phyloP scores from a whole-genome alignment of 2,797 vertebrate species.

The Dryobates pubescens region DNA sequence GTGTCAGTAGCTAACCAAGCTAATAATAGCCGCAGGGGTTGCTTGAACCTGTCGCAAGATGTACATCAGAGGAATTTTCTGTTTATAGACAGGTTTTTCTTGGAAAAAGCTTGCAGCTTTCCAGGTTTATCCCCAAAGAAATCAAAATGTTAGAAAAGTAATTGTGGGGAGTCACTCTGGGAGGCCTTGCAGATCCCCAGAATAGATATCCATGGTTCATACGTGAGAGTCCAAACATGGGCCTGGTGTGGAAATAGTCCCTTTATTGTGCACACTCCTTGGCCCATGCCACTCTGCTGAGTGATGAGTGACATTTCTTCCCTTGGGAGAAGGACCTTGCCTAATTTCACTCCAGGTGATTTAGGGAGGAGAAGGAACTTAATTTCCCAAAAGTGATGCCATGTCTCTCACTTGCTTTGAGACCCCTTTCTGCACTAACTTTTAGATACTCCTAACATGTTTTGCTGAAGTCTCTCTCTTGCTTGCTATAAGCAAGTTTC shows the following conservation, averaged over 20 bases:
- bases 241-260: not conserved
- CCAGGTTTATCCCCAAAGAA: not conserved
- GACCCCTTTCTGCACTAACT: not conserved
- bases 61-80: not conserved
- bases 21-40: not conserved
- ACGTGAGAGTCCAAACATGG: not conserved
- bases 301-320: not conserved
- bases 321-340: not conserved
- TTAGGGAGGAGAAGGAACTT: not conserved
- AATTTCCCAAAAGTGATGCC: not conserved
- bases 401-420: not conserved
- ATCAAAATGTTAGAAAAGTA: not conserved
- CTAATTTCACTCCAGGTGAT: not conserved
- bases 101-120: not conserved
- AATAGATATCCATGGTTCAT: not conserved
- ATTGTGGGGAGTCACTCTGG: not conserved
- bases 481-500: not conserved
- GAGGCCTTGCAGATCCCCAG: not conserved
- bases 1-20: not conserved
- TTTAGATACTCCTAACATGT: not conserved
- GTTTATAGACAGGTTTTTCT: not conserved
- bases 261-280: fast-evolving
- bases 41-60: not conserved
- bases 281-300: not conserved
- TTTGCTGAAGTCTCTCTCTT: not conserved